Evolutionary conservation across 1,140 invertebrate genomes (phyloP), one percentile per base, ranked within the genome.

Genomic region (Onthophagus taurus): DNA sequence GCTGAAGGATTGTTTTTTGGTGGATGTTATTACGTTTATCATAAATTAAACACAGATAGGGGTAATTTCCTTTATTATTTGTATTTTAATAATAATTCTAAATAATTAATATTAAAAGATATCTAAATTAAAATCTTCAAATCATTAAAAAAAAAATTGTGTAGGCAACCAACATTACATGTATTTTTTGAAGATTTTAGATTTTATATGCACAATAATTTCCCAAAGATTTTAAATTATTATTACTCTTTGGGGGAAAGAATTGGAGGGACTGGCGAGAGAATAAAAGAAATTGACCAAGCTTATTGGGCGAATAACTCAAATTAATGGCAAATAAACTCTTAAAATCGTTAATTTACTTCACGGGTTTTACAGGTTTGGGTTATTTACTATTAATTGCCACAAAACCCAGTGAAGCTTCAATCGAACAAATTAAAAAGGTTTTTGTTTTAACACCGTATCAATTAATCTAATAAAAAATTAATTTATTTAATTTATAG

Each of bases 201-300:
- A 13, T 58, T 68, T 31, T 75, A 75, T 51, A 70, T 77, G 48
- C 59, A 68, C 57, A 68, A 74, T 33, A 78, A 78, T 47, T 76
- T 69, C 56, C 74, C 73, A 21, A 70, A 65, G 53, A 58, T 73
- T n/a, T 55, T 79, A 31, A 72, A 77, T 51, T 65, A 68, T 12
- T 79, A 76, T 54, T 79, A 79, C 54, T 65, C 63, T 52, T 46
- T 76, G n/a, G 75, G 74, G 26, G 75, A 77, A 54, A 60, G 59
- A 16, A 44, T 78, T 9, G 66, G 68, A 9, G 64, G 53, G 46
- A 38, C 46, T 13, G 24, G 70, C n/a, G 68, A 62, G 23, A 70
- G 67, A 21, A 67, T 64, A 16, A 63, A 74, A 35, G 61, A 75
- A 38, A 48, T 67, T 18, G 75, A 77, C 53, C 55, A 64, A 4